A percentile compares a stretch with the other conserved stretches of the same genome.
phyloP scores from a whole-genome alignment of 1,140 invertebrate genomes.

The Dryas iulia region DNA sequence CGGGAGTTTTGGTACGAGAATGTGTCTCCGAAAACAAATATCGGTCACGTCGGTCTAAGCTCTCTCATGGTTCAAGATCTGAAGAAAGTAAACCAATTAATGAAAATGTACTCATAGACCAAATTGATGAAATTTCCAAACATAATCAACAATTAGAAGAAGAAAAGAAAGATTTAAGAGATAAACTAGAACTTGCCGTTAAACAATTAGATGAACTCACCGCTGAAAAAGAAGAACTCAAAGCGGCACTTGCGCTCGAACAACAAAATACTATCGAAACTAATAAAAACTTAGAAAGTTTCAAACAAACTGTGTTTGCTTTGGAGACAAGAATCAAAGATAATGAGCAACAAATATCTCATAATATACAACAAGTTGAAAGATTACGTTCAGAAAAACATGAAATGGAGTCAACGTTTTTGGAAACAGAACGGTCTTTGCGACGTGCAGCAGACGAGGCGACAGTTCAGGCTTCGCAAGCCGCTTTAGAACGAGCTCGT shows the following conservation, averaged over 20 bases:
- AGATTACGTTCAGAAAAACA: slow-evolving; percentile 57
- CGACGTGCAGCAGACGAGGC: slow-evolving; percentile 72
- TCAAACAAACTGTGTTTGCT: slow-evolving; percentile 41
- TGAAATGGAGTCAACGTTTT: slow-evolving; percentile 60
- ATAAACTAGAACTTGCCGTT: slow-evolving; percentile 52
- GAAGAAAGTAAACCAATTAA: slow-evolving; percentile 53
- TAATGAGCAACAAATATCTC: slow-evolving; percentile 51
- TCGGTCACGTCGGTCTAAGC: slow-evolving; percentile 50
- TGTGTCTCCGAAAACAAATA: slow-evolving; percentile 48
- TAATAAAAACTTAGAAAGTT: slow-evolving; percentile 48
- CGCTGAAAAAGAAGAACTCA: slow-evolving; percentile 57
- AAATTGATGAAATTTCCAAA: slow-evolving; percentile 50
- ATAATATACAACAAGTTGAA: slow-evolving; percentile 46
- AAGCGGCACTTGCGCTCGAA: slow-evolving; percentile 42
- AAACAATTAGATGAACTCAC: slow-evolving; percentile 56
- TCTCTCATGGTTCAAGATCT: slow-evolving; percentile 65
- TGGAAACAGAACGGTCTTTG: slow-evolving; percentile 63
- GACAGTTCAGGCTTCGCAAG: slow-evolving; percentile 74
- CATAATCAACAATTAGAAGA: slow-evolving; percentile 50
- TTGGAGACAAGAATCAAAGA: slow-evolving; percentile 53
- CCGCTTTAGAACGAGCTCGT: slow-evolving; percentile 71
- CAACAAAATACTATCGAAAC: slow-evolving; percentile 40
- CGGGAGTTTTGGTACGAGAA: slow-evolving; percentile 50
- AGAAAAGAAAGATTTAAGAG: slow-evolving; percentile 54
- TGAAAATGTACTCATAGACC: slow-evolving; percentile 52